Conservation (phyloP, 2,113 vertebrate genomes). For the Anoura caudifer region DNA sequence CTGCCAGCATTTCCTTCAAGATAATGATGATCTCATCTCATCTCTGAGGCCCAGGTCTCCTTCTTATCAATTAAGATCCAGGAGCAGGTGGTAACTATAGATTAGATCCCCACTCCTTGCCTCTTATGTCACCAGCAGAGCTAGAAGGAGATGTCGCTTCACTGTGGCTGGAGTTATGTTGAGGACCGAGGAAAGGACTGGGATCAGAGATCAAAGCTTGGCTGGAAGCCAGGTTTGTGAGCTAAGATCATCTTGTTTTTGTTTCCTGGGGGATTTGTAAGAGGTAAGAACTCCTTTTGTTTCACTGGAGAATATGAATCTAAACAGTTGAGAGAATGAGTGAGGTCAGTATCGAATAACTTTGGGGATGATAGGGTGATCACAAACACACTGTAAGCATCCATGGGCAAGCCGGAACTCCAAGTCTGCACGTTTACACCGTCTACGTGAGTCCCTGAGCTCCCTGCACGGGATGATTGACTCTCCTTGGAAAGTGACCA, state of each 20-base stretch:
- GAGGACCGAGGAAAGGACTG: not conserved
- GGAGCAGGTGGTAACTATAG: not conserved
- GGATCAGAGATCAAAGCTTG: not conserved
- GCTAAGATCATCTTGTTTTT: slow-evolving; percentile 36
- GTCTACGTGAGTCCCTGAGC: slow-evolving; percentile 39
- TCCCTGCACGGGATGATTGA: not conserved
- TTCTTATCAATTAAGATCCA: not conserved
- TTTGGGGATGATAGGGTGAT: not conserved
- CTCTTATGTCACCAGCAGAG: not conserved
- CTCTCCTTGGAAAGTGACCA: slow-evolving; percentile 51
- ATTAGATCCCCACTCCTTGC: not conserved
- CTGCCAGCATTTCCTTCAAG: not conserved
- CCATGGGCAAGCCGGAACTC: not conserved
- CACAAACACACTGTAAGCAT: not conserved
- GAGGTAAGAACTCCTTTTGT: not conserved
- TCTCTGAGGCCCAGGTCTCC: not conserved
- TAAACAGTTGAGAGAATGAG: slow-evolving; percentile 5
- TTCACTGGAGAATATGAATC: slow-evolving; percentile 34
- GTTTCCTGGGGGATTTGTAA: not conserved
- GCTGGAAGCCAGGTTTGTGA: slow-evolving; percentile 1
- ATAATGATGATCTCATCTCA: not conserved
- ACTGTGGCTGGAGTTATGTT: not conserved
- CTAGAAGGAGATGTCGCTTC: not conserved
- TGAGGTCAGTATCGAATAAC: slow-evolving; percentile 28
- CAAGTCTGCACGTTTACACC: not conserved